phyloP scores from a whole-genome alignment of 2,888 invertebrate genomes.

The Mesoligia furuncula region DNA sequence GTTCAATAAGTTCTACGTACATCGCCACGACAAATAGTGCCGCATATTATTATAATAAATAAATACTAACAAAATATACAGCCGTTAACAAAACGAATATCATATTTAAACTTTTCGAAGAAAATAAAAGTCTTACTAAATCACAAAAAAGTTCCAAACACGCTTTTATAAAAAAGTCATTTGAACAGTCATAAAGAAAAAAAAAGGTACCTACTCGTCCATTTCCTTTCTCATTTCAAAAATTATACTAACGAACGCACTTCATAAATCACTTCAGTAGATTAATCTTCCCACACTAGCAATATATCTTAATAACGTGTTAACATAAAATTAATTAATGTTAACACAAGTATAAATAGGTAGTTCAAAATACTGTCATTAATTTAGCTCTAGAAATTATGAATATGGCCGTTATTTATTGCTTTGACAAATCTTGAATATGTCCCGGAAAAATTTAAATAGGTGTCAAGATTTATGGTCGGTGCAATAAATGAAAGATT shows the following conservation, averaged over 20 bases:
- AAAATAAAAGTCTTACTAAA: neutral
- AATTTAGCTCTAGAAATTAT: slow-evolving; percentile 21
- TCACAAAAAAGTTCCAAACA: slow-evolving; percentile 26
- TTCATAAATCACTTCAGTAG: slow-evolving; percentile 43
- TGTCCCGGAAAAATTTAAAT: neutral
- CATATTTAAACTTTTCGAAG: neutral
- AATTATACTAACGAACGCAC: slow-evolving; percentile 39
- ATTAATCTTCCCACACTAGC: slow-evolving; percentile 53
- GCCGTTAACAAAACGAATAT: slow-evolving; percentile 3
- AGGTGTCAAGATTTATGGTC: neutral
- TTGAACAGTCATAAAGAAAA: slow-evolving; percentile 29
- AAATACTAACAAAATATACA: neutral
- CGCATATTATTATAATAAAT: neutral
- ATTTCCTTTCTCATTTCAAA: slow-evolving; percentile 32
- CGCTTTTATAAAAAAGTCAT: slow-evolving; percentile 1
- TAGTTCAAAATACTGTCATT: slow-evolving; percentile 30
- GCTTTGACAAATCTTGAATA: neutral
- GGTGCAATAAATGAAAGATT: neutral
- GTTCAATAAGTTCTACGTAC: neutral
- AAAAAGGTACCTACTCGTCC: slow-evolving; percentile 1
- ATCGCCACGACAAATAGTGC: neutral
- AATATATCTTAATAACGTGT: slow-evolving; percentile 60
- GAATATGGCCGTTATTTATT: slow-evolving; percentile 12
- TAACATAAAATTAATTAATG: slow-evolving; percentile 62
- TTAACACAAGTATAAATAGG: slow-evolving; percentile 35